A percentile compares a stretch with the other conserved stretches of the same genome.
Conservation (phyloP, 2,113 vertebrate genomes). For the Pholis gunnellus region DNA sequence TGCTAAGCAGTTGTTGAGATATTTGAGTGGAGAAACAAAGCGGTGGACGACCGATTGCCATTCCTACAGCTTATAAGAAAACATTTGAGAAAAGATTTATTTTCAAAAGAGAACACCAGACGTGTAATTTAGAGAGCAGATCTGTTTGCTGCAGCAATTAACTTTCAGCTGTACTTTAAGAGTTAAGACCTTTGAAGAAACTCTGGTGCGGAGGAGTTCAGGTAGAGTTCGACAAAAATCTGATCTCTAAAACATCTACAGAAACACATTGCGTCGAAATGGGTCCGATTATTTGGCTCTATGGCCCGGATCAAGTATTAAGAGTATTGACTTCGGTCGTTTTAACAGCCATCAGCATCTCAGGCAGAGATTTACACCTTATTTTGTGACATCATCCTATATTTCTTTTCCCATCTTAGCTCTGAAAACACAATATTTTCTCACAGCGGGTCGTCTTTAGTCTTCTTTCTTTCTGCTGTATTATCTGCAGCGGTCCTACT, state of each 20-base stretch:
- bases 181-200: neutral
- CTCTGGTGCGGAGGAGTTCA: neutral
- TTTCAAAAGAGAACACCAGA: neutral
- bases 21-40: neutral
- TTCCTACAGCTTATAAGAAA: neutral
- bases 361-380: too few species aligned
- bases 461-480: neutral
- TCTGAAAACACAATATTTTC: slow-evolving; percentile 12
- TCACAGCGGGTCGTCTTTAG: slow-evolving; percentile 3
- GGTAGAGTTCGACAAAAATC: neutral
- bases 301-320: neutral
- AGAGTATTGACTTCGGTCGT: neutral
- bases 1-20: neutral
- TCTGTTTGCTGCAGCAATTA: neutral
- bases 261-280: neutral
- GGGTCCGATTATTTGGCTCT: neutral
- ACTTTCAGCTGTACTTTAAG: neutral
- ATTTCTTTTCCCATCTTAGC: too few species aligned
- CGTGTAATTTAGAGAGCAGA: neutral
- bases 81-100: neutral
- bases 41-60: neutral
- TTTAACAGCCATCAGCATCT: too few species aligned
- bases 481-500: slow-evolving; percentile 28
- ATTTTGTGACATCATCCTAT: too few species aligned
- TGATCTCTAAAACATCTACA: neutral